Evolutionary conservation across 2,888 invertebrate species (phyloP), one percentile per base, ranked within the genome.

Genomic region (Heliothis peltigera): DNA sequence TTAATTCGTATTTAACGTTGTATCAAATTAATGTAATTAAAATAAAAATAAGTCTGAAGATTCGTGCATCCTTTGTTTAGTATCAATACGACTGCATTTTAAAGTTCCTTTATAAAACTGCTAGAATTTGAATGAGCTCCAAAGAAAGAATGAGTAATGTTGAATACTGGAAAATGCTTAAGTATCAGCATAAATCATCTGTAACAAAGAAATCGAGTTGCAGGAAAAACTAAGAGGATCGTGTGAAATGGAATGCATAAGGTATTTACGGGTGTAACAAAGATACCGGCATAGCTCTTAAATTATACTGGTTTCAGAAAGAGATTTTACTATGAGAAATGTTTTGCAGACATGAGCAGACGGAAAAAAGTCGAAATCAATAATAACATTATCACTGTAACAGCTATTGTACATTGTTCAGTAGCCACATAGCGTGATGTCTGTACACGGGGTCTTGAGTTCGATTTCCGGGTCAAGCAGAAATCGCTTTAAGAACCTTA

Each of bases 111-210:
- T 64, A 68, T 63, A 74, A 75, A 82, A 75, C 70, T 64, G 56
- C 47, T 46, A 64, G 68, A 79, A 79, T 81, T 73, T 67, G 73
- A 82, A 81, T 70, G 66, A 77, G 70, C 58, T 72, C 65, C 57
- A 75, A 75, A 71, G 79, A 79, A 79, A 75, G 80, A 83, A 82
- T 81, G 83, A 84, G 79, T 85, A 70, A 80, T 76, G 78, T 70
- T 78, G 81, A 84, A 84, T 81, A 75, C 79, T 85, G 86, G 75
- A 82, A 85, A 86, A 85, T 85, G 85, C 77, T 79, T 70, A 74
- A 83, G 80, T 82, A 85, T 87, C 85, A 87, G 79, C 85, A 84
- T 87, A 87, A 87, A 85, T 87, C 87, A 86, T 79, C 71, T 77
- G 77, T 64, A 84, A 87, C 87, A 86, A 87, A 83, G 84, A 84